phyloP scores from a whole-genome alignment of 2,797 vertebrate genomes.

The Eulemur albifrons region DNA sequence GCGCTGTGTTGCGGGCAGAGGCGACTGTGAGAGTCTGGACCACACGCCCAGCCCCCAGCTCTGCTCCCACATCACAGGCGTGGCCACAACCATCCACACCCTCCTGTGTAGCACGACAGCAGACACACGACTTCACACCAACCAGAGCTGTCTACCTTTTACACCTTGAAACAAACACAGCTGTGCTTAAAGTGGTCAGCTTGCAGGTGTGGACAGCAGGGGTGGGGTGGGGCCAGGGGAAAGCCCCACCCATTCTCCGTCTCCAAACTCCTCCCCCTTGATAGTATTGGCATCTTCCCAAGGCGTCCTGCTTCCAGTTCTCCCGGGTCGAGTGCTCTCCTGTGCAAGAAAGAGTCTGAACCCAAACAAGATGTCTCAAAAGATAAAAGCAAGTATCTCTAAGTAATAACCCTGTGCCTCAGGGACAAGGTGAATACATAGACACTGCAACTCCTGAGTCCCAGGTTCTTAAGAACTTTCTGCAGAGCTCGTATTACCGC shows the following conservation, averaged over 20 bases:
- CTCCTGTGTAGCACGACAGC: rapidly evolving
- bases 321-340: neutral
- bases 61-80: neutral
- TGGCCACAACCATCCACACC: rapidly evolving
- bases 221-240: neutral
- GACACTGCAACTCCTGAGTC: too few relatives aligned
- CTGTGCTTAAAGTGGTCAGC: rapidly evolving
- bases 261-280: neutral
- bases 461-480: neutral
- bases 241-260: rapidly evolving
- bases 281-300: neutral
- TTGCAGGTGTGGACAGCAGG: rapidly evolving
- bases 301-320: rapidly evolving
- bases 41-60: neutral
- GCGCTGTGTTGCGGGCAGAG: rapidly evolving
- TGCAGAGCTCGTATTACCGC: neutral
- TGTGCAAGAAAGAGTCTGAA: neutral
- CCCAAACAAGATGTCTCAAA: neutral
- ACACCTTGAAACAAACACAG: rapidly evolving
- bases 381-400: neutral
- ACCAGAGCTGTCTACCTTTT: rapidly evolving
- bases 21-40: rapidly evolving
- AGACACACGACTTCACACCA: too few relatives aligned
- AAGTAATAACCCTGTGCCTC: neutral
- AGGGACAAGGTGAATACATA: neutral